Evolutionary conservation across 2,113 vertebrate species (phyloP).

Genomic region (Trogon melanurus): DNA sequence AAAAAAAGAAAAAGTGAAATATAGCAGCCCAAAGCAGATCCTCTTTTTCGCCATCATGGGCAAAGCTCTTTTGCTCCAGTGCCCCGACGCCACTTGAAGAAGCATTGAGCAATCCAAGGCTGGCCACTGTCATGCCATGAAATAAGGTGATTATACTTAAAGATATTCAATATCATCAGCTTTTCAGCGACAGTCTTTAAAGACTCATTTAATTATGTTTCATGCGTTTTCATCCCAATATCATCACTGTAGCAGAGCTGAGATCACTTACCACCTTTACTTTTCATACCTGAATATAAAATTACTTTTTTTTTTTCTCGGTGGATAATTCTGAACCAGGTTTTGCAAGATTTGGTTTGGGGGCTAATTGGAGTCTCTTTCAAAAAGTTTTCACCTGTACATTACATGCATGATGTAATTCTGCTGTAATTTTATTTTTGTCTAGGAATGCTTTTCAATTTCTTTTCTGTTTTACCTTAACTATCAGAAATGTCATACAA

Average conservation of each 20-base stretch:
- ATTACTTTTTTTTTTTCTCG: not conserved
- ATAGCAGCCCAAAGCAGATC: not conserved
- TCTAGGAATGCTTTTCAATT: not conserved
- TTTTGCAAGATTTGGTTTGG: not conserved
- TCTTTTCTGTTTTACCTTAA: conserved; percentile 36
- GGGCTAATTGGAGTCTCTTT: conserved; percentile 6
- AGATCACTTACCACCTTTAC: conserved; percentile 12
- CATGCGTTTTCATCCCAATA: not conserved
- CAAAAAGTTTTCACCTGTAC: conserved; percentile 3
- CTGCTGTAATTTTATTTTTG: not conserved
- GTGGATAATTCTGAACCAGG: not conserved
- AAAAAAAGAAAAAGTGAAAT: not conserved
- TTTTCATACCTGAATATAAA: not conserved
- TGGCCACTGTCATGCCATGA: not conserved
- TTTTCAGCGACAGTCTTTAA: not conserved
- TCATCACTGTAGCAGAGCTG: not conserved
- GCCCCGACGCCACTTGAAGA: not conserved
- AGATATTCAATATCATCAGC: not conserved
- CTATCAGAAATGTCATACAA: conserved; percentile 30
- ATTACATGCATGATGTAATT: not conserved
- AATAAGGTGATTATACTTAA: not conserved
- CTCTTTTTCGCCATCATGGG: not conserved
- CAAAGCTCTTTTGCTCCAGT: not conserved
- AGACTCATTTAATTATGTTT: conserved; percentile 11
- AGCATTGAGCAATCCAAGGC: not conserved